Conservation (phyloP, 2,113 vertebrate species). For the Cyrtonyx montezumae region DNA sequence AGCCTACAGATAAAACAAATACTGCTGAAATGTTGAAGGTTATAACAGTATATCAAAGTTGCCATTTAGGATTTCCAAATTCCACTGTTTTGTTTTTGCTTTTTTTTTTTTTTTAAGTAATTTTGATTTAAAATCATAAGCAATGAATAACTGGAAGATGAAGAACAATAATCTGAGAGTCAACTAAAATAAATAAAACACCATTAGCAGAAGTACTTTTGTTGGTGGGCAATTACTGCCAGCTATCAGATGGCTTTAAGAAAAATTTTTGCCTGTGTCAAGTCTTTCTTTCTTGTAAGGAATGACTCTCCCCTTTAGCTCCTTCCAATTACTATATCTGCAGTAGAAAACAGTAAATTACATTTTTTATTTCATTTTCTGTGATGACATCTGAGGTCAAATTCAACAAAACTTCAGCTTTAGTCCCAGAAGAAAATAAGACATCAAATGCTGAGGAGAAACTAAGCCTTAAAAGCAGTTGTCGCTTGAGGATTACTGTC, state of each 20-base stretch:
- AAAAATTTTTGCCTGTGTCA: not conserved
- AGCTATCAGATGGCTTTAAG: not conserved
- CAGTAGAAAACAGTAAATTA: not conserved
- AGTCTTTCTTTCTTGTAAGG: not conserved
- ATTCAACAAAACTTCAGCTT: constrained; percentile 2
- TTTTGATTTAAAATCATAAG: not conserved
- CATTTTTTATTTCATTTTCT: not conserved
- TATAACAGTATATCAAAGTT: not conserved
- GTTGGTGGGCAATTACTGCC: not conserved
- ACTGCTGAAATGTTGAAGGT: not conserved
- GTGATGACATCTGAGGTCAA: not conserved
- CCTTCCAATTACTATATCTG: not conserved
- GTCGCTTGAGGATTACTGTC: not conserved
- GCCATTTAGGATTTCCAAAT: not conserved
- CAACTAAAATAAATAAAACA: not conserved
- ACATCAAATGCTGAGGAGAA: constrained; percentile 3
- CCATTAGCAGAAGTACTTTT: not conserved
- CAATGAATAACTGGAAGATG: not conserved
- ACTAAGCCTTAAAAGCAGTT: not conserved
- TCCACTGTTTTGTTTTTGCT: not conserved
- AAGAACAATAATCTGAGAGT: not conserved
- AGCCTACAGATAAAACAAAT: not conserved
- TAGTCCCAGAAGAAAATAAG: constrained; percentile 10
- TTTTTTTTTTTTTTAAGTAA: not conserved
- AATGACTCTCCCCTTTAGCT: not conserved